Evolutionary conservation across 1,140 invertebrate species (phyloP).

Genomic region (Pachypsylla venusta): DNA sequence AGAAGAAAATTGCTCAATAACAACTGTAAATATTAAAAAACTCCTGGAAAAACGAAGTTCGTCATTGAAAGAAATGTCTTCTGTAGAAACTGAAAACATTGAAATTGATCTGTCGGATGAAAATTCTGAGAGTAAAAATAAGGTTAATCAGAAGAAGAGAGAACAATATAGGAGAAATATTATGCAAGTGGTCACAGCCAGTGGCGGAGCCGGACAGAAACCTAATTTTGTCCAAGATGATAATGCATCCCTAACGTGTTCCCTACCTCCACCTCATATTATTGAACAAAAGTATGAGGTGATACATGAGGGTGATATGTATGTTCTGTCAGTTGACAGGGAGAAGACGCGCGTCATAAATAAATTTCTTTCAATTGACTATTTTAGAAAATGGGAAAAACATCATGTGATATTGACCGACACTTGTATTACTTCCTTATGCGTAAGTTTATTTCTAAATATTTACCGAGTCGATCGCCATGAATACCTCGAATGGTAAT

Average conservation of each 20-base stretch:
- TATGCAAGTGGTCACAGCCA: background rate
- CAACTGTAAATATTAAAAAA: background rate
- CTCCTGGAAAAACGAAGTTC: slow-evolving; percentile 4
- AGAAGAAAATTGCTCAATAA: slow-evolving; percentile 3
- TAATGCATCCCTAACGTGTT: background rate
- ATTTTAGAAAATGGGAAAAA: background rate
- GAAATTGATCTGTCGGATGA: slow-evolving; percentile 6
- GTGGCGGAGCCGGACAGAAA: background rate
- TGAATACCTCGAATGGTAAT: too few relatives aligned
- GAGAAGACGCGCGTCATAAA: slow-evolving; percentile 8
- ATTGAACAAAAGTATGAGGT: slow-evolving; percentile 3
- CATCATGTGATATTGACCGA: slow-evolving; percentile 1
- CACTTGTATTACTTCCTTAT: background rate
- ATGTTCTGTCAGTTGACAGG: slow-evolving; percentile 2
- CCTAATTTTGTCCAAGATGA: background rate
- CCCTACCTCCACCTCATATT: background rate
- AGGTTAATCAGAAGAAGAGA: background rate
- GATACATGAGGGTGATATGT: background rate
- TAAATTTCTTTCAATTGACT: slow-evolving; percentile 1
- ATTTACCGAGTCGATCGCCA: too few relatives aligned
- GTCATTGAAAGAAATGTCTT: slow-evolving; percentile 1
- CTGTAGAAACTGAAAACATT: slow-evolving; percentile 2
- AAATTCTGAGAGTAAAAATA: background rate
- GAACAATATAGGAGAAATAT: background rate
- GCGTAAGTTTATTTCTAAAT: too few relatives aligned